Percentiles rank a stretch among this genome's conserved stretches.
Conservation (phyloP, 1,140 invertebrate species). For the Papilio xuthus region DNA sequence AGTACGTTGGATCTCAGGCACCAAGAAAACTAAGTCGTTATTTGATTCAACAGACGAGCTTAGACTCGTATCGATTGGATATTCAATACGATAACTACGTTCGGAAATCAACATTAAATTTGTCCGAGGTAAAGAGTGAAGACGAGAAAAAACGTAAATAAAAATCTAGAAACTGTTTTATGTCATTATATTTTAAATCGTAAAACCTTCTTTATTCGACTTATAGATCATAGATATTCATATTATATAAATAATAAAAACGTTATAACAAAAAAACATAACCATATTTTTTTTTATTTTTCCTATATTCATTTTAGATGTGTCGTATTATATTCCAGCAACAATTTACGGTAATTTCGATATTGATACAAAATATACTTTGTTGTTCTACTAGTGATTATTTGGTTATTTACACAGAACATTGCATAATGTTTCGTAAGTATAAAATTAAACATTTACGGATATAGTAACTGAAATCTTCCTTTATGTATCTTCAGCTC, state of each 20-base stretch:
- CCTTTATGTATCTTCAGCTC: background rate
- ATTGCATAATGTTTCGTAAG: no score
- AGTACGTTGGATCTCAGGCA: conserved; percentile 56
- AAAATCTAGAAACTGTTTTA: background rate
- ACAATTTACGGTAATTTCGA: no score
- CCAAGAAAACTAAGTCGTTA: conserved; percentile 49
- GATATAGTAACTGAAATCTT: no score
- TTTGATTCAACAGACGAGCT: conserved; percentile 47
- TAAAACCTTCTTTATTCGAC: background rate
- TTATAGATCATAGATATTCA: background rate
- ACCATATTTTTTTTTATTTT: no score
- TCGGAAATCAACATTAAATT: background rate
- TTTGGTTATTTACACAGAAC: no score
- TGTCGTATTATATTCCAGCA: no score
- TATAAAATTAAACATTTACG: no score
- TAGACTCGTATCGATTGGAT: conserved; percentile 50
- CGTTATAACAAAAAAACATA: no score
- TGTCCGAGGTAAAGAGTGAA: conserved; percentile 19
- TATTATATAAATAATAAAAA: background rate
- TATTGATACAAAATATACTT: no score
- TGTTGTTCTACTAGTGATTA: no score
- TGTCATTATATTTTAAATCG: background rate
- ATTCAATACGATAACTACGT: conserved; percentile 41
- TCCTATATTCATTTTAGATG: no score
- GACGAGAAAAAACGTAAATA: conserved; percentile 41